Evolutionary conservation across 2,888 invertebrate genomes (phyloP).

Genomic region (Lysandra bellargus): DNA sequence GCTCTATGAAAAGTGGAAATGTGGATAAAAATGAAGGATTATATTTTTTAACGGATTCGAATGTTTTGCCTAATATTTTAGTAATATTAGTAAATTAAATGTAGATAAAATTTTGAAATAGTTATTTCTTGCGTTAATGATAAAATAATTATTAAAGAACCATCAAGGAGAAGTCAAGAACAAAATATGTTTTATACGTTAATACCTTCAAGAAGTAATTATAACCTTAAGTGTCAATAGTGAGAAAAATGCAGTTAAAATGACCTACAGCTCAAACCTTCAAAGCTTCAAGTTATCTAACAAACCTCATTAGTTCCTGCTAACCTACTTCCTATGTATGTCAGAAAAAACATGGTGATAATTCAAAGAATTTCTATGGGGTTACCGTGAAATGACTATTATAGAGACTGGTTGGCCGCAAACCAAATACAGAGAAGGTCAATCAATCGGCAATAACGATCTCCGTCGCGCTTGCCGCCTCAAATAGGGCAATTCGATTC

Average conservation of each 20-base stretch:
- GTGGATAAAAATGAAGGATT: too few species aligned
- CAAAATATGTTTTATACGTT: neutral
- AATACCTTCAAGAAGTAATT: neutral
- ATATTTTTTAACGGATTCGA: too few species aligned
- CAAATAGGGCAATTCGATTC: constrained; percentile 29
- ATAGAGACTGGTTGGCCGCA: constrained; percentile 24
- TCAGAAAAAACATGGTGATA: neutral
- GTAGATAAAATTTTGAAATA: too few species aligned
- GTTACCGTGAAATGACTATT: constrained; percentile 16
- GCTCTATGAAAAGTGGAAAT: too few species aligned
- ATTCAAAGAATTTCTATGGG: constrained; percentile 20
- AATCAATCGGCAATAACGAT: constrained; percentile 20
- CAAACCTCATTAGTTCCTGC: constrained; percentile 8
- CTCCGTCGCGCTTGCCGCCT: neutral
- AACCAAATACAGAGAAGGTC: constrained; percentile 28
- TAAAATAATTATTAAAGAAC: too few species aligned
- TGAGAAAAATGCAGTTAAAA: neutral
- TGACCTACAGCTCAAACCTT: constrained; percentile 4
- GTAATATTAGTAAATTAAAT: too few species aligned
- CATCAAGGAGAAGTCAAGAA: too few species aligned
- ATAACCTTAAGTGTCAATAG: neutral
- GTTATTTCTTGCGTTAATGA: too few species aligned
- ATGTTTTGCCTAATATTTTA: too few species aligned
- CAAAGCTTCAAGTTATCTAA: neutral
- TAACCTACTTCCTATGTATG: constrained; percentile 19